Evolutionary conservation across 2,888 invertebrate genomes (phyloP), one percentile per base, ranked within the genome.

Genomic region (Isotomurus palustris): DNA sequence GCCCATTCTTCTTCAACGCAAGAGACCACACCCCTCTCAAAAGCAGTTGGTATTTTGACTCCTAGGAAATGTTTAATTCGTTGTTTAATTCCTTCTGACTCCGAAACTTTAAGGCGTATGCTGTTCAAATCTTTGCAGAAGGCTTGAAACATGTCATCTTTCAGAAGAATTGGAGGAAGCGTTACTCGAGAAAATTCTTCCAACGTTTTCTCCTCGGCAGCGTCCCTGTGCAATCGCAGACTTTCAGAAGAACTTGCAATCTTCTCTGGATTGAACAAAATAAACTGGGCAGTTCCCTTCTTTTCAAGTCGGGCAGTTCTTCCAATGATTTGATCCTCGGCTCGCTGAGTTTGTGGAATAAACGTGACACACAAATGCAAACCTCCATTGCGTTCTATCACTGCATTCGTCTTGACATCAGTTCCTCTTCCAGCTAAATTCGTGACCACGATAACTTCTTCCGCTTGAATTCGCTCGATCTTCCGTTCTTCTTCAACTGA

Each of bases 401-500:
- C 48, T 1, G 56, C 60, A 1, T n/a, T n/a, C 1, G 62, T 53
- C 21, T 62, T 58, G 21, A 65, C 60, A 32, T 65, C 60, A 1
- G 60, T 65, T 2, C 65, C 65, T 22, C 65, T 25, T 10, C 62
- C 65, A 2, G 65, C 65, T 19, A 65, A 25, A 51, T 62, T 65
- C 1, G 65, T 65, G 2, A 62, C 65, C 2, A 65, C 49, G 24
- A 62, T 44, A 2, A 62, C 44, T 19, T 59, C 55, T 1, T 53
- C 59, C 3, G 47, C 52, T 17, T 38, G 19, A 27, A 64, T 50
- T 32, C 35, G 44, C 35, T 58, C 52, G 17, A 64, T 48, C 22
- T 51, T 41, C 17, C 54, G 48, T 28, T 62, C 62, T 44, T 56
- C 52, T 24, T 56, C 36, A 14, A 28, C 38, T 12, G 40, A 17